Percentiles rank a stretch among this genome's conserved stretches.
Conservation (phyloP, 2,888 invertebrate species). For the Trichogramma dendrolimi region DNA sequence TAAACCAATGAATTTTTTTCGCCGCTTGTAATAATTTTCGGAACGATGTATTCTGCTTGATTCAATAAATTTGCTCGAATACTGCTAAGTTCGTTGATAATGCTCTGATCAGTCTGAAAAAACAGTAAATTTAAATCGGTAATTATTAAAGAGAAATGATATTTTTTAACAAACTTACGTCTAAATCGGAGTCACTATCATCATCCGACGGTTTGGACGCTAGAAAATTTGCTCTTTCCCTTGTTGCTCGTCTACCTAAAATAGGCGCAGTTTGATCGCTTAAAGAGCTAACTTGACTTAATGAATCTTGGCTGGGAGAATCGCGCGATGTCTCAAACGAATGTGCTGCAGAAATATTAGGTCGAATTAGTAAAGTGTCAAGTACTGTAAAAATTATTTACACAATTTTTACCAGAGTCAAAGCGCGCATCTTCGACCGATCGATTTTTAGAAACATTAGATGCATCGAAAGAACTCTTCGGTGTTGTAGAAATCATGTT, state of each 20-base stretch:
- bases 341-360: slow-evolving; percentile 36
- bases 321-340: slow-evolving; percentile 60
- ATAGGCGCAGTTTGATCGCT: slow-evolving; percentile 64
- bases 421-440: slow-evolving; percentile 44
- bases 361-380: neutral
- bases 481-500: slow-evolving; percentile 29
- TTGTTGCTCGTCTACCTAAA: slow-evolving; percentile 62
- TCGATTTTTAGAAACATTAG: slow-evolving; percentile 61
- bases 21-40: slow-evolving; percentile 63
- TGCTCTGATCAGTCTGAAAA: slow-evolving; percentile 62
- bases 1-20: slow-evolving; percentile 71
- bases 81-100: slow-evolving; percentile 66
- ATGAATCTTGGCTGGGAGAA: slow-evolving; percentile 69
- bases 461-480: slow-evolving; percentile 53
- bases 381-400: neutral
- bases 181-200: slow-evolving; percentile 75
- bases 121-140: slow-evolving; percentile 2
- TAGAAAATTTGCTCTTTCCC: slow-evolving; percentile 55
- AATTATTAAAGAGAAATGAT: slow-evolving; percentile 2
- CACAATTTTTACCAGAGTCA: slow-evolving; percentile 20
- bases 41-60: slow-evolving; percentile 64
- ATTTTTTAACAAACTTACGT: slow-evolving; percentile 48
- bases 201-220: slow-evolving; percentile 56
- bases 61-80: slow-evolving; percentile 69
- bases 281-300: slow-evolving; percentile 64